Conservation (phyloP, 1,140 invertebrate species). For the Maniola jurtina region DNA sequence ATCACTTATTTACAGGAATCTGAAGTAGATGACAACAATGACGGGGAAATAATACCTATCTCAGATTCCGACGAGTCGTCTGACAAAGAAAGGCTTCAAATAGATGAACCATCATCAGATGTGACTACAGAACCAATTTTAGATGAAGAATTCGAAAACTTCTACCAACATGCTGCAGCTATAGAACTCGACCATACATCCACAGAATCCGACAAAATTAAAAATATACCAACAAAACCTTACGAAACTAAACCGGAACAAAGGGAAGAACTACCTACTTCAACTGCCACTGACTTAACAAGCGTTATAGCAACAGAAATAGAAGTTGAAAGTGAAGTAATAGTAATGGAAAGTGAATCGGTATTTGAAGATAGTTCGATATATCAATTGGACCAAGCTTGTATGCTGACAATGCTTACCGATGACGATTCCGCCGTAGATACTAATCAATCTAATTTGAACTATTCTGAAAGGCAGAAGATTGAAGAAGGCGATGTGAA, state of each 20-base stretch:
- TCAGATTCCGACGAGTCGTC: constrained; percentile 51
- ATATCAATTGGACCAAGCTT: constrained; percentile 51
- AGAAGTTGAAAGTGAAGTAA: constrained; percentile 11
- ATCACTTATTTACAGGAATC: constrained; percentile 31
- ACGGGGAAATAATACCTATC: constrained; percentile 58
- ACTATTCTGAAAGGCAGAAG: constrained; percentile 56
- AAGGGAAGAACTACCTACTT: no score
- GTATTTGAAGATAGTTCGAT: constrained; percentile 25
- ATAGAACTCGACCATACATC: background rate
- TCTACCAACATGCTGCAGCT: constrained; percentile 14
- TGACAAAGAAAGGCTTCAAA: constrained; percentile 34
- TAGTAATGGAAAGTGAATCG: constrained; percentile 16
- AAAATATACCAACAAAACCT: background rate
- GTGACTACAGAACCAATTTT: constrained; percentile 12
- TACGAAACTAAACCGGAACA: background rate
- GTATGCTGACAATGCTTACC: constrained; percentile 50
- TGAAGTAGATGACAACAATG: constrained; percentile 28
- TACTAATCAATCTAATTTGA: constrained; percentile 50
- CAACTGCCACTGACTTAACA: no score
- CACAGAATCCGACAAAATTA: background rate
- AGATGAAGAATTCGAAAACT: constrained; percentile 17
- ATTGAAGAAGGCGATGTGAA: constrained; percentile 27
- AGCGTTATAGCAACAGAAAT: no score
- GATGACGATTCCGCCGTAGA: constrained; percentile 55
- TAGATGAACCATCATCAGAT: constrained; percentile 34